Evolutionary conservation across 2,797 vertebrate species (phyloP).

Genomic region (Cossypha niveicapilla): DNA sequence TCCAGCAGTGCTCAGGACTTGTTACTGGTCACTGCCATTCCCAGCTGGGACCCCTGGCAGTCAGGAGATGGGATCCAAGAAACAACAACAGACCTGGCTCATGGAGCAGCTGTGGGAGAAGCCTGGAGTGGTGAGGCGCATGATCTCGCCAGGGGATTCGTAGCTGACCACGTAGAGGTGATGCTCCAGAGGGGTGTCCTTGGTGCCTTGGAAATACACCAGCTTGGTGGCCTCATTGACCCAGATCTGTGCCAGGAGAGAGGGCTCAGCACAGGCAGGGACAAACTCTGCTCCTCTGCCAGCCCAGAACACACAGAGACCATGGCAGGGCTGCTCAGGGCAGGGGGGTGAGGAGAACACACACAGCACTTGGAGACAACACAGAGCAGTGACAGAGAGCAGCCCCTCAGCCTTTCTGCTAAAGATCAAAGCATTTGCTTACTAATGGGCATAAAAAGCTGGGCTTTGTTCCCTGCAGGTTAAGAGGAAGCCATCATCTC

Average conservation of each 20-base stretch:
- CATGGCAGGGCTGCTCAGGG: background rate
- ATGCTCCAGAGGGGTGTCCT: slow-evolving; percentile 89
- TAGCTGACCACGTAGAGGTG: slow-evolving; percentile 92
- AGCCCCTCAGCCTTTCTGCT: background rate
- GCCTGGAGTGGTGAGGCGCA: slow-evolving; percentile 85
- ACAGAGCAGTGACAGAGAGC: background rate
- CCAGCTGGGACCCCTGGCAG: background rate
- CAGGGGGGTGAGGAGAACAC: background rate
- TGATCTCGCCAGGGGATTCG: slow-evolving; percentile 80
- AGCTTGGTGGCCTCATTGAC: slow-evolving; percentile 85
- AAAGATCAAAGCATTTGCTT: background rate
- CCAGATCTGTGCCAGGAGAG: slow-evolving; percentile 80
- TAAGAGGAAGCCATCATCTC: background rate
- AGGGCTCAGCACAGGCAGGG: background rate
- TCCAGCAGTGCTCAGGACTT: background rate
- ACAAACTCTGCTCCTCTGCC: background rate
- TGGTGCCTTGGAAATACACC: slow-evolving; percentile 91
- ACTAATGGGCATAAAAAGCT: background rate
- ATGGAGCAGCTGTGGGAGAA: slow-evolving; percentile 91
- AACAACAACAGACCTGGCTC: slow-evolving; percentile 83
- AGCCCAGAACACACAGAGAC: background rate
- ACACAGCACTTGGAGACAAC: accelerated
- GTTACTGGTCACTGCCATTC: background rate
- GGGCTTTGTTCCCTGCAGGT: background rate
- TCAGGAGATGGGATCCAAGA: background rate